These are phyloP conservation scores for Tetragonula clypearis DNA, from an alignment of 1,140 invertebrate genomes.

Conservation along the genomic window DNA sequence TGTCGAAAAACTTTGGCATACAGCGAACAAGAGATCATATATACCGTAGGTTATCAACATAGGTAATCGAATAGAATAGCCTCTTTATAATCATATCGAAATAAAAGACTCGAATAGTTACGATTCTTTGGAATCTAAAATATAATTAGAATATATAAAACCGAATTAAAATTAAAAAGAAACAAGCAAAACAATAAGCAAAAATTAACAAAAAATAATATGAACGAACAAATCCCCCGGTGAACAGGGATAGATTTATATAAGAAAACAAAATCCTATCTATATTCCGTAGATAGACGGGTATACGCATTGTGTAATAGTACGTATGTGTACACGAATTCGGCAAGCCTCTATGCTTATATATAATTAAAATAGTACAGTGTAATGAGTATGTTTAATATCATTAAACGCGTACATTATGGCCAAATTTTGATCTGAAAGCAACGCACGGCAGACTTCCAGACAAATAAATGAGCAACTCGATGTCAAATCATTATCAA, in stretches of 20 bases:
- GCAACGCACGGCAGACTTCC: neutral
- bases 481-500: neutral
- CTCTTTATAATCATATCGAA: conserved; percentile 47
- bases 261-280: conserved; percentile 39
- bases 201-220: conserved; percentile 55
- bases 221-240: neutral
- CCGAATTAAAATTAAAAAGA: conserved; percentile 9
- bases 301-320: neutral
- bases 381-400: conserved; percentile 61
- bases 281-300: neutral
- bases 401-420: conserved; percentile 41
- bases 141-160: neutral
- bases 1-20: conserved; percentile 38
- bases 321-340: conserved; percentile 19
- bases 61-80: conserved; percentile 37
- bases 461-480: conserved; percentile 28
- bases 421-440: conserved; percentile 5
- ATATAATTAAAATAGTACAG: conserved; percentile 51
- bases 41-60: neutral
- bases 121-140: neutral
- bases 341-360: conserved; percentile 57
- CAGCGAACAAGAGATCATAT: conserved; percentile 43
- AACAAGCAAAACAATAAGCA: conserved; percentile 60
- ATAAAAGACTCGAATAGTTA: neutral
- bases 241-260: neutral